phyloP scores from a whole-genome alignment of 2,113 vertebrate genomes.

The Reinhardtius hippoglossoides region DNA sequence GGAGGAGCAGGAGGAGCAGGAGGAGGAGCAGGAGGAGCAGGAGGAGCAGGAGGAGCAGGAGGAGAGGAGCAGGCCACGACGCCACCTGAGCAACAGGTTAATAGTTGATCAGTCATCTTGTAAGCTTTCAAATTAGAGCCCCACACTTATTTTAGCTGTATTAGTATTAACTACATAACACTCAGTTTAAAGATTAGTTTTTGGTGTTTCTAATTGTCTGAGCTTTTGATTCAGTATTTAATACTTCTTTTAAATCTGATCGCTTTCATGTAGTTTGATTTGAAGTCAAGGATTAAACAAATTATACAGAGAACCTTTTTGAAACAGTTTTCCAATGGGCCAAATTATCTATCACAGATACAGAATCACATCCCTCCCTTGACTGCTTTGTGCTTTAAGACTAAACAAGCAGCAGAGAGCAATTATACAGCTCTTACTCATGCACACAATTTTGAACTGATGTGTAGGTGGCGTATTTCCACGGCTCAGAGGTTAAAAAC shows the following conservation, averaged over 20 bases:
- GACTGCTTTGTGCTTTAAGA: neutral
- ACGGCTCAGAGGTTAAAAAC: conserved; percentile 78
- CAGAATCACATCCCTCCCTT: neutral
- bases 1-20: too few species aligned
- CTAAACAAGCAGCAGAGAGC: neutral
- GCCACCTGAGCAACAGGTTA: conserved; percentile 68
- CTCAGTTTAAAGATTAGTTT: too few species aligned
- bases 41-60: too few species aligned
- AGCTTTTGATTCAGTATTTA: neutral
- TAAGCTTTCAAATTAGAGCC: neutral
- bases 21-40: too few species aligned
- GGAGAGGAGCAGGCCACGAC: conserved; percentile 30
- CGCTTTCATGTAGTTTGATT: too few species aligned
- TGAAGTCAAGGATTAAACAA: too few species aligned
- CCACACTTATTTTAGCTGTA: neutral
- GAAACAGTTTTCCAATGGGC: too few species aligned
- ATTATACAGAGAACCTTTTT: too few species aligned
- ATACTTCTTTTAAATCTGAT: too few species aligned
- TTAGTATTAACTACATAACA: neutral
- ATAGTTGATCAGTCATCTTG: neutral
- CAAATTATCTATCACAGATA: too few species aligned
- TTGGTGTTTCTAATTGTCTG: neutral
- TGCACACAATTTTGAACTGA: neutral
- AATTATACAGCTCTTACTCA: neutral
- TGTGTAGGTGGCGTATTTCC: conserved; percentile 55